phyloP scores from a whole-genome alignment of 2,113 vertebrate genomes.

The Camelus dromedarius region DNA sequence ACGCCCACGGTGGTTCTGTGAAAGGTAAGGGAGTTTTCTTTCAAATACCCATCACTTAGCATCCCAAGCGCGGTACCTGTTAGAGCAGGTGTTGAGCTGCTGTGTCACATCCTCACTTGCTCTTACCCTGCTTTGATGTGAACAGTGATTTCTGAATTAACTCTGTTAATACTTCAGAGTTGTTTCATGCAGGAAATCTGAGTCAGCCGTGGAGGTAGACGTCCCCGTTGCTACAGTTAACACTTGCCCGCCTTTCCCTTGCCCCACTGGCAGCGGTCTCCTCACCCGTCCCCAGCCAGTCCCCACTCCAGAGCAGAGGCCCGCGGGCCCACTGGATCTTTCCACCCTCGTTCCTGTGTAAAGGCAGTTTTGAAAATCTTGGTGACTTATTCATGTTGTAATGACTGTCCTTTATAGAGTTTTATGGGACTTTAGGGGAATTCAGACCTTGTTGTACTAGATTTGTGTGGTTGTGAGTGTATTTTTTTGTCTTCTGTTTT shows the following conservation, averaged over 20 bases:
- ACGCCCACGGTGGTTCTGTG: constrained; percentile 77
- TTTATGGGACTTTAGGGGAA: background rate
- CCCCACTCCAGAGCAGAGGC: background rate
- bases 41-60: background rate
- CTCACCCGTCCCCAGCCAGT: background rate
- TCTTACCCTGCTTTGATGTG: background rate
- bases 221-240: background rate
- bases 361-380: background rate
- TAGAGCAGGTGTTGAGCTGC: background rate
- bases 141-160: background rate
- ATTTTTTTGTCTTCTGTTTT: no score
- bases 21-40: constrained; percentile 88
- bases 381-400: background rate
- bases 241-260: fast-evolving
- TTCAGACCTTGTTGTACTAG: background rate
- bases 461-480: background rate
- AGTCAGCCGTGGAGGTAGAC: fast-evolving
- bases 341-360: background rate
- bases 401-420: background rate
- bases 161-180: background rate
- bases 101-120: background rate
- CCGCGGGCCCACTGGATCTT: fast-evolving
- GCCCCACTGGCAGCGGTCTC: no score
- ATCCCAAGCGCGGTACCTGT: background rate
- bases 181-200: fast-evolving